Evolutionary conservation across 2,888 invertebrate genomes (phyloP), one percentile per base, ranked within the genome.

Genomic region (Spisula subtruncata): DNA sequence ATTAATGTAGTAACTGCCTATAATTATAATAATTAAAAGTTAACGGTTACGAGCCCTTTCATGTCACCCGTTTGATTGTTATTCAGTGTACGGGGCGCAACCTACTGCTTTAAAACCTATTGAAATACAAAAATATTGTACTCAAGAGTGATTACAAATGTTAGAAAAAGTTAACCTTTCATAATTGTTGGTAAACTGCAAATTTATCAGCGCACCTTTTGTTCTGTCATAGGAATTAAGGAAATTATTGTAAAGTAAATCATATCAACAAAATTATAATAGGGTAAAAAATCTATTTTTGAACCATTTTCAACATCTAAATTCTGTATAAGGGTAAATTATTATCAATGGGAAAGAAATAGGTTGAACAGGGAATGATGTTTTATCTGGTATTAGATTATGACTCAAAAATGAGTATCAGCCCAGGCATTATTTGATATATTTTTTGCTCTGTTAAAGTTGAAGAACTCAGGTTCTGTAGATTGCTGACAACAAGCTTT

Each of bases 1-100:
- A 88, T 90, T 90, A 90, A 81, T 83, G 81, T 83, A 80, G 83
- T 88, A 86, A 81, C 86, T 56, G 51, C 60, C 86, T 88, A 54
- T 88, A 86, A 90, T 88, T 88, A 86, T 84, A 18, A 25, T 88
- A 84, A 88, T 88, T 86, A 86, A 41, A 84, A 83, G 84, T 54
- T 16, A 66, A 25, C 41, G 75, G 48, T 85, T 41, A 80, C 60
- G 16, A 81, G 85, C 25, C 60, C 85, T 84, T 81, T 86, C 48
- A 81, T 81, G 14, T 81, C 25, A 25, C 32, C 60, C 25, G 25
- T 29, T 66, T 85, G 20, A 85, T 85, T 85, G 80, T 85, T 41
- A 29, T 35, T 32, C 79, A 56, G 8, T 80, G 32, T 51, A 84
- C 12, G 20, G 8, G 48, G 29, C 75, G 56, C 56, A 56, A 85